Evolutionary conservation across 2,113 vertebrate species (phyloP).

Genomic region (Scomber scombrus): DNA sequence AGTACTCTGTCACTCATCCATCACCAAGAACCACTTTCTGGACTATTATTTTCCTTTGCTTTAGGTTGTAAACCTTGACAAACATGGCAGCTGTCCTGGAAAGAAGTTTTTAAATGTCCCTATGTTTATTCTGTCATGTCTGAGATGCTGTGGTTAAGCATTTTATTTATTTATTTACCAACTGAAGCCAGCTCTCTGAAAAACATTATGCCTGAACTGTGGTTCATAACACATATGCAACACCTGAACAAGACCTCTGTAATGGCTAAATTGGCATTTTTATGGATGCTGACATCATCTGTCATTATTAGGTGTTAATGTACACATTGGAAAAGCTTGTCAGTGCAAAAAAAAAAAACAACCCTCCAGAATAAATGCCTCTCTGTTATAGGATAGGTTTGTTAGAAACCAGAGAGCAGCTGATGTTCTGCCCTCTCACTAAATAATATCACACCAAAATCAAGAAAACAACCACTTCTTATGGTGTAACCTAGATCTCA

Average conservation of each 20-base stretch:
- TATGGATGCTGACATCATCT: not conserved
- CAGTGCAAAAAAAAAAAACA: not conserved
- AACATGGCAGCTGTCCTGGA: slow-evolving; percentile 37
- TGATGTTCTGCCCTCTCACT: too few relatives aligned
- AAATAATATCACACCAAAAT: too few relatives aligned
- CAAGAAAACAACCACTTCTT: too few relatives aligned
- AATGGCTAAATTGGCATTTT: not conserved
- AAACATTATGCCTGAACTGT: slow-evolving; percentile 2
- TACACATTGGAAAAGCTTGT: not conserved
- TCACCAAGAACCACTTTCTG: slow-evolving; percentile 6
- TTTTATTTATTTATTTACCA: slow-evolving; percentile 30
- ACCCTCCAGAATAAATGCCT: slow-evolving; percentile 7
- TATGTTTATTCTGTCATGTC: slow-evolving; percentile 24
- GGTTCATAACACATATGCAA: not conserved
- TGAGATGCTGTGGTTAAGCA: slow-evolving; percentile 16
- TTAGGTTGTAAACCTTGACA: slow-evolving; percentile 29
- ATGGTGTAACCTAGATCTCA: too few relatives aligned
- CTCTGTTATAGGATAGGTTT: not conserved
- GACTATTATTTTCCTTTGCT: not conserved
- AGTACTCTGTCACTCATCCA: not conserved
- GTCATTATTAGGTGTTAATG: not conserved
- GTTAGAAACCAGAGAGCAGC: not conserved
- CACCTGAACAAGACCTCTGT: not conserved
- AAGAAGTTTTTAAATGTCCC: slow-evolving; percentile 31
- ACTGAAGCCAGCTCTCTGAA: slow-evolving; percentile 3